Percentiles rank a stretch among this genome's conserved stretches.
Conservation (phyloP, 2,888 invertebrate genomes). For the Glaucopsyche alexis region DNA sequence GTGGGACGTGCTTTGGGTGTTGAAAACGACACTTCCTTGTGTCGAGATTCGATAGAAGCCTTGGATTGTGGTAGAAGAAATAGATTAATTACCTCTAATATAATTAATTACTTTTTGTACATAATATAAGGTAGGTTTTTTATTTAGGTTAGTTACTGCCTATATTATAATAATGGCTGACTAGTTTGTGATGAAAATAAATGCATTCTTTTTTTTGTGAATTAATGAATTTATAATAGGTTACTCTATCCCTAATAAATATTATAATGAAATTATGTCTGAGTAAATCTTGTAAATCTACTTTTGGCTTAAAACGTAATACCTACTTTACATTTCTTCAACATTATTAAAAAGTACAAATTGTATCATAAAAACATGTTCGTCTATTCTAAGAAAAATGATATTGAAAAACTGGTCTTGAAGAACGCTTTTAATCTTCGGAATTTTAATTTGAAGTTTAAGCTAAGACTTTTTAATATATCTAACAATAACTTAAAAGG, state of each 20-base stretch:
- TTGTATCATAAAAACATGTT: background rate
- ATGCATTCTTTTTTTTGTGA: background rate
- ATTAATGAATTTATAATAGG: background rate
- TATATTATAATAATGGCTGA: no score
- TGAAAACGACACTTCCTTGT: background rate
- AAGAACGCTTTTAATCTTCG: background rate
- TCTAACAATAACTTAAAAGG: background rate
- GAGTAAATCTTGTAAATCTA: background rate
- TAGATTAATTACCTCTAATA: constrained; percentile 8
- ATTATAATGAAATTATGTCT: background rate
- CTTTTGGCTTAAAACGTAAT: background rate
- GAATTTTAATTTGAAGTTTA: background rate
- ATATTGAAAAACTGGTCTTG: constrained; percentile 10
- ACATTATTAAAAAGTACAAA: background rate
- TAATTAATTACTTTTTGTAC: constrained; percentile 5
- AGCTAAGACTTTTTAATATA: background rate
- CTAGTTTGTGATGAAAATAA: background rate
- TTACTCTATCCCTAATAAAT: background rate
- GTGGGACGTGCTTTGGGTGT: constrained; percentile 8
- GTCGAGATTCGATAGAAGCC: background rate
- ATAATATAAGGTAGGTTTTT: background rate
- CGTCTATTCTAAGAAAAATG: background rate
- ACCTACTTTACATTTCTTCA: background rate
- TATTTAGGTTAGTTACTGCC: background rate
- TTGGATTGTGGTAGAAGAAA: background rate